phyloP scores from a whole-genome alignment of 2,797 vertebrate species.

The Channa striata region DNA sequence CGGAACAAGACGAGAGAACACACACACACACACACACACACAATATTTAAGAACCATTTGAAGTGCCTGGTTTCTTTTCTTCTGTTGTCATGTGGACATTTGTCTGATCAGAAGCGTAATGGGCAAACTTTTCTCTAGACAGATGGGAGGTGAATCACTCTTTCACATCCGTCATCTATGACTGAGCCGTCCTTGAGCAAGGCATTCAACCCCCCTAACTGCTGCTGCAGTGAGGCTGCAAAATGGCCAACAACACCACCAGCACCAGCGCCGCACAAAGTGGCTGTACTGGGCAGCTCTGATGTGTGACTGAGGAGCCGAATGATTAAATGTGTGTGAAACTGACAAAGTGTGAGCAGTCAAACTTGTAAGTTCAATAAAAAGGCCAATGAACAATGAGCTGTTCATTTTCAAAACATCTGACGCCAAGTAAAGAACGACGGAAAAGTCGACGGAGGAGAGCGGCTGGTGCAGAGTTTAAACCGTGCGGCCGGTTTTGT shows the following conservation, averaged over 20 bases:
- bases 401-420: not conserved
- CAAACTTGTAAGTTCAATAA: conserved; percentile 3
- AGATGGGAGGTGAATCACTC: conserved; percentile 11
- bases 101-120: not conserved
- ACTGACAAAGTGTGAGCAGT: conserved; percentile 85
- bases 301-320: conserved; percentile 15
- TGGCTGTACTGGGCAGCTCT: conserved; percentile 20
- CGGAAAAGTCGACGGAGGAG: not conserved
- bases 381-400: not conserved
- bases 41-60: not conserved
- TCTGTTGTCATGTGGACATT: not conserved
- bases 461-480: not conserved
- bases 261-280: not conserved
- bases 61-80: not conserved
- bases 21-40: not conserved
- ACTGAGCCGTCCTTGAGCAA: conserved; percentile 83
- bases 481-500: no score
- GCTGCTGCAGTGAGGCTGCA: conserved; percentile 25
- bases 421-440: not conserved
- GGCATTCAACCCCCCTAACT: not conserved
- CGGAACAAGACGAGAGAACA: not conserved
- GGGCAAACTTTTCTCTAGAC: not conserved
- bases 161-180: conserved; percentile 50
- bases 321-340: conserved; percentile 47
- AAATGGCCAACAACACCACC: conserved; percentile 2